Evolutionary conservation across 1,140 invertebrate species (phyloP), one percentile per base, ranked within the genome.

Genomic region (Panulirus ornatus): DNA sequence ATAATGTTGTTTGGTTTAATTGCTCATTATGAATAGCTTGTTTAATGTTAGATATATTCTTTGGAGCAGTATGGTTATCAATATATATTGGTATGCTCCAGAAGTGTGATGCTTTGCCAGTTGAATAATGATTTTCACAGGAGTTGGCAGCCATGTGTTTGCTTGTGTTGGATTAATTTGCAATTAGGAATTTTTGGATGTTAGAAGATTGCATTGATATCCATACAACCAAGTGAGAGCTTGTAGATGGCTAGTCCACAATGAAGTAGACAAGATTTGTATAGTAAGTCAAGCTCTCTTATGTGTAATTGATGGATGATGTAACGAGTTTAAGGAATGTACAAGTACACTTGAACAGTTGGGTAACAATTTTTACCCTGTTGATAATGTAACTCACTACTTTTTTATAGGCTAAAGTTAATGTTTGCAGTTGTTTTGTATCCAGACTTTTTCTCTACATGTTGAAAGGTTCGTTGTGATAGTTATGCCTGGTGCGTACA

Each of bases 391-490:
- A 81, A 58, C 78, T 79, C 44, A 51, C 8, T 83, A 58, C 54
- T 84, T 86, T 9, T 40, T 78, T 78, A 16, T 76, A 40, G 73
- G 54, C 8, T 63, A 63, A 63, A 87, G 73, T 44, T 78, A 34
- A 78, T 76, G 34, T 78, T 79, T 66, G 47, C 54, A 87, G 51
- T 87, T 66, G 22, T 30, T 78, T 87, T 87, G 73, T 87, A 84
- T 86, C 84, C 84, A 78, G 54, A 78, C 54, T 78, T 82, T 71
- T 89, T 70, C 84, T 38, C 79, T 75, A 5, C 76, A 63, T 63
- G 51, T 58, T 71, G 42, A 73, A 82, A 89, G 70, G 87, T 89
- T 89, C 70, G 87, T 89, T 89, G 87, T 89, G 63, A 82, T 82
- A 81, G 78, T 71, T 81, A 71, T 75, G 87, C 58, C 87, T 75